These are phyloP conservation scores for Alosa sapidissima DNA, from an alignment of 2,797 vertebrate species.

Conservation along the genomic window DNA sequence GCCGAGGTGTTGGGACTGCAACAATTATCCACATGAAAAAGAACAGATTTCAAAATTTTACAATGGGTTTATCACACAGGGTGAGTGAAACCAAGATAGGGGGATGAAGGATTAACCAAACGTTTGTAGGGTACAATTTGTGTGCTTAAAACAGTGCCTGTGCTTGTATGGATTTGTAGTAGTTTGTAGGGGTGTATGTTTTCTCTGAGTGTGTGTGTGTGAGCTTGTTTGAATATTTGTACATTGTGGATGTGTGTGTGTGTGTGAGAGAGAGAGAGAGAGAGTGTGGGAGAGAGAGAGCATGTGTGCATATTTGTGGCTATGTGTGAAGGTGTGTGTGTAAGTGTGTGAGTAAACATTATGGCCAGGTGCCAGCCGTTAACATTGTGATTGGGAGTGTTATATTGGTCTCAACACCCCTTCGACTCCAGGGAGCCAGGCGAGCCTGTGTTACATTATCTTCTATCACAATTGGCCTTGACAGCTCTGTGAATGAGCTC, in stretches of 20 bases:
- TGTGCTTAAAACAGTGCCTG: not conserved
- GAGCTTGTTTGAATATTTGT: not conserved
- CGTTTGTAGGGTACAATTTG: not conserved
- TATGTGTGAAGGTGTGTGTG: conserved; percentile 1
- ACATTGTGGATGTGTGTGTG: not conserved
- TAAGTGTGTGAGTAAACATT: conserved; percentile 13
- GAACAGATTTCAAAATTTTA: not conserved
- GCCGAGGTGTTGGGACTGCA: not conserved
- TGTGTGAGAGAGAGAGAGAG: no score
- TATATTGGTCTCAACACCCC: conserved; percentile 47
- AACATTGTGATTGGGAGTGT: conserved; percentile 29
- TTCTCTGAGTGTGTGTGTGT: not conserved
- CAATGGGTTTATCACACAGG: not conserved
- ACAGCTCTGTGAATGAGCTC: conserved; percentile 47
- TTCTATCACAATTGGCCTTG: conserved; percentile 41
- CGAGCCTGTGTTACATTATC: conserved; percentile 44
- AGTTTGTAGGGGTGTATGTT: not conserved
- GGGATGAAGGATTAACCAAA: not conserved
- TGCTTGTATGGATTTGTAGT: not conserved
- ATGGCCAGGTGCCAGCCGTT: conserved; percentile 22
- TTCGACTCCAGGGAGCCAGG: conserved; percentile 34
- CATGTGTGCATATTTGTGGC: not conserved
- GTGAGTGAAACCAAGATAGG: not conserved
- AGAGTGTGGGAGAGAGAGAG: not conserved
- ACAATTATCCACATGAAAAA: conserved; percentile 5